phyloP scores from a whole-genome alignment of 2,888 invertebrate species.

The Meliscaeva auricollis region DNA sequence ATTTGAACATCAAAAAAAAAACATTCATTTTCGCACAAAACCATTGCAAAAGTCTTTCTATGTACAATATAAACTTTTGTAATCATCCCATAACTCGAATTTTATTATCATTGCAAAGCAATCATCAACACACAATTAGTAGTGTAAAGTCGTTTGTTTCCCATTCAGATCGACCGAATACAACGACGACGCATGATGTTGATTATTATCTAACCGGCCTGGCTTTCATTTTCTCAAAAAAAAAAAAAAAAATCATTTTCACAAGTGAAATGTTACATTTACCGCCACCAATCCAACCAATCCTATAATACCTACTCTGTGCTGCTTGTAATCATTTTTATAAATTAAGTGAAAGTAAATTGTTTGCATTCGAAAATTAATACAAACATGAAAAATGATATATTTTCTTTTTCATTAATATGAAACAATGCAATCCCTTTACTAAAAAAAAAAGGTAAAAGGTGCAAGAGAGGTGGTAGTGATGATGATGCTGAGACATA shows the following conservation, averaged over 20 bases:
- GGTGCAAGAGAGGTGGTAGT: slow-evolving; percentile 2
- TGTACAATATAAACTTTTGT: not conserved
- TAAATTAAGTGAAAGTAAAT: slow-evolving; percentile 72
- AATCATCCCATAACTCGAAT: slow-evolving; percentile 30
- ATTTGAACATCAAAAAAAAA: slow-evolving; percentile 1
- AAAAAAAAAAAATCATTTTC: not conserved
- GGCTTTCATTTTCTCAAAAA: slow-evolving; percentile 44
- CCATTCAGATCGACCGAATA: slow-evolving; percentile 40
- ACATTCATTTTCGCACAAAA: slow-evolving; percentile 14
- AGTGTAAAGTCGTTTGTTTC: slow-evolving; percentile 63
- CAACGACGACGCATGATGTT: slow-evolving; percentile 26
- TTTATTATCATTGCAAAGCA: slow-evolving; percentile 24
- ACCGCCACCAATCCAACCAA: slow-evolving; percentile 35
- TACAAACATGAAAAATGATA: slow-evolving; percentile 30
- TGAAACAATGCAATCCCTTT: slow-evolving; percentile 15
- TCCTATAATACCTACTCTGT: not conserved
- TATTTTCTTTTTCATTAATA: not conserved
- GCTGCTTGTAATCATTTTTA: slow-evolving; percentile 52
- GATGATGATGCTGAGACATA: not conserved
- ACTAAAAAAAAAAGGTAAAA: too few relatives aligned
- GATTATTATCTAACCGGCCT: slow-evolving; percentile 66
- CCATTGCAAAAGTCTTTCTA: not conserved
- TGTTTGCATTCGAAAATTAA: slow-evolving; percentile 53
- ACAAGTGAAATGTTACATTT: slow-evolving; percentile 72
- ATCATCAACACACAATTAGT: slow-evolving; percentile 40